A percentile compares a stretch with the other conserved stretches of the same genome.
Evolutionary conservation across 2,797 vertebrate species (phyloP).

Genomic region (Syngnathus rostellatus): DNA sequence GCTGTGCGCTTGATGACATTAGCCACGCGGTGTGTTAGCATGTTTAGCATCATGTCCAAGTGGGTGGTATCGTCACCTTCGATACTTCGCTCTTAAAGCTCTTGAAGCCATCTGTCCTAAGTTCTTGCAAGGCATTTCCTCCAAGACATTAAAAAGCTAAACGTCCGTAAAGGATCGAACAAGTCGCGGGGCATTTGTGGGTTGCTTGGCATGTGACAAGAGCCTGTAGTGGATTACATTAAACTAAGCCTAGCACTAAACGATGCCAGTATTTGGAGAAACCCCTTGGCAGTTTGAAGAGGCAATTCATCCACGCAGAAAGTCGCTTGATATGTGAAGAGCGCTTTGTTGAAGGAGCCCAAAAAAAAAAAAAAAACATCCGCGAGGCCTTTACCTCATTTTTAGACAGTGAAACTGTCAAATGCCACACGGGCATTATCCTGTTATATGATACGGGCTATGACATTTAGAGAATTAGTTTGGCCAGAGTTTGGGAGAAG

Average conservation of each 20-base stretch:
- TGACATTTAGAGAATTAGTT: slow-evolving; percentile 34
- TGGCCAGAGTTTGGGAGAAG: slow-evolving; percentile 39
- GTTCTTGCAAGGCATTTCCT: background rate
- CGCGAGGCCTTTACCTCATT: slow-evolving; percentile 31
- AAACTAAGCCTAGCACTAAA: slow-evolving; percentile 41
- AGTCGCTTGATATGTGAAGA: slow-evolving; percentile 55
- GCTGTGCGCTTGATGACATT: background rate
- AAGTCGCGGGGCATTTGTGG: slow-evolving; percentile 9
- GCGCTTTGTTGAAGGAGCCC: slow-evolving; percentile 49
- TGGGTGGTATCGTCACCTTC: slow-evolving; percentile 32
- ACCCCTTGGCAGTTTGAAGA: slow-evolving; percentile 46
- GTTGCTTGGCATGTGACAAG: slow-evolving; percentile 11
- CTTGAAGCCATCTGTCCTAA: slow-evolving; percentile 13
- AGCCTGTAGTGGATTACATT: slow-evolving; percentile 35
- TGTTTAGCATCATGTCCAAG: slow-evolving; percentile 16
- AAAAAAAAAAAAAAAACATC: slow-evolving; percentile 44
- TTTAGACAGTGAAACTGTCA: slow-evolving; percentile 32
- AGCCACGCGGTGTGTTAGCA: background rate
- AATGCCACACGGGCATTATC: slow-evolving; percentile 49
- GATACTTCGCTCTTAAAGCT: slow-evolving; percentile 13
- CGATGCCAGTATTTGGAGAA: slow-evolving; percentile 46
- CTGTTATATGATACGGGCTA: slow-evolving; percentile 19
- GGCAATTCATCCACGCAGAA: slow-evolving; percentile 52
- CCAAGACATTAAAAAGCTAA: slow-evolving; percentile 11
- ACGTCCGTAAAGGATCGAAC: slow-evolving; percentile 25